Evolutionary conservation across 2,888 invertebrate genomes (phyloP), one percentile per base, ranked within the genome.

Genomic region (Smittia sp.): DNA sequence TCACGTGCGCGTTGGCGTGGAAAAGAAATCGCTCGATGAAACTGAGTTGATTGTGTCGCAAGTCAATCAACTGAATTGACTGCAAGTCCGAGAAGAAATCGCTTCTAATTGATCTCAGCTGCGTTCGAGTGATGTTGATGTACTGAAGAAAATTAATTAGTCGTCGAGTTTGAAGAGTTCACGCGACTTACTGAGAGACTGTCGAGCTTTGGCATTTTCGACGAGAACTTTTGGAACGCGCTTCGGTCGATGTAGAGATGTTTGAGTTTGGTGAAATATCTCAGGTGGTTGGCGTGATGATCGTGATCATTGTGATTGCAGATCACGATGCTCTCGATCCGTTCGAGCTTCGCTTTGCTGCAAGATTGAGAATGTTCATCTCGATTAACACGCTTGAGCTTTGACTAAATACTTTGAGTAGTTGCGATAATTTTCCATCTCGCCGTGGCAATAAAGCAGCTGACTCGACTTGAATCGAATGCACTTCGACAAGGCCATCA

Each of bases 111-210:
- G 13, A 78, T 0, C 78, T 78, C 9, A 83, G 77, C 76, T 80
- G 79, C n/a, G 82, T 82, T 79, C 79, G 80, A 1, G 82, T 81
- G 25, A 83, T 82, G 75, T 82, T 83, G 1, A 82, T 81, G 38
- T 62, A 39, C 70, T 70, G 32, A 3, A 54, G 54, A 52, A 7
- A 9, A 32, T 6, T 3, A 62, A 13, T 22, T 20, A 62, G 1
- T 46, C 20, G 20, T 2, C 3, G 24, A 20, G 13, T 18, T 52
- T 52, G 11, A 52, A 18, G n/a, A n/a, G n/a, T 32, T 32, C 32
- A 11, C 1, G 20, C 1, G 25, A 52, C 69, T 32, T 18, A 70
- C 70, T 7, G 11, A 58, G 6, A 72, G 15, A 22, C 38, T 22
- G 20, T 72, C 72, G 9, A 72, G 13, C n/a, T 52, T 25, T 13